Evolutionary conservation across 2,113 vertebrate species (phyloP), one percentile per base, ranked within the genome.

Genomic region (Chaenocephalus aceratus): DNA sequence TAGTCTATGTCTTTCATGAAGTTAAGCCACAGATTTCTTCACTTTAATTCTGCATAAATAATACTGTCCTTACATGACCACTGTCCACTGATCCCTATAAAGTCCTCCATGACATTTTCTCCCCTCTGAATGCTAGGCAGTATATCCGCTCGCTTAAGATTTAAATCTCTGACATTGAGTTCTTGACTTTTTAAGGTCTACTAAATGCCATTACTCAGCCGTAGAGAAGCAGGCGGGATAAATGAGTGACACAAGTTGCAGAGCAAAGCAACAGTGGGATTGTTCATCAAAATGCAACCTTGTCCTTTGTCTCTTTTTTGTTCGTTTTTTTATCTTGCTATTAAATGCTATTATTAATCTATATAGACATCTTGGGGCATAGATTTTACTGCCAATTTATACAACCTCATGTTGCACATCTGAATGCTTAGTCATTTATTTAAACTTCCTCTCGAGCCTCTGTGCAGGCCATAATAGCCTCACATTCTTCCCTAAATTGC

Each of bases 401-500:
- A 57, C 57, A 74, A n/a, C 63, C 21, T 61, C 26, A 34, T 80
- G 57, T 81, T 74, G 58, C 54, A 75, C 67, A 58, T 70, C 41
- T 72, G 54, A 86, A 71, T 74, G 54, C 53, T 78, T 73, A 45
- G 77, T 82, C 34, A 67, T 80, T 82, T 84, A 76, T 73, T 81
- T 83, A 58, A 61, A 54, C 67, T 82, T 84, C 70, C 79, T 88
- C 77, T 63, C 11, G 36, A 85, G 69, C 58, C 53, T 79, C 68
- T 65, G 46, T 77, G 48, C 66, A 84, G 70, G 62, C 53, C 62
- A 65, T 86, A 82, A 83, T 83, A 81, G 79, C 69, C 41, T 73
- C 61, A 59, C 80, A 85, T 88, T 90, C 73, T 81, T 82, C 26
- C 59, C 48, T 54, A 82, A 85, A 88, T 86, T 86, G 75, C 79